Evolutionary conservation across 2,888 invertebrate genomes (phyloP).

Genomic region (Hyles lineata): DNA sequence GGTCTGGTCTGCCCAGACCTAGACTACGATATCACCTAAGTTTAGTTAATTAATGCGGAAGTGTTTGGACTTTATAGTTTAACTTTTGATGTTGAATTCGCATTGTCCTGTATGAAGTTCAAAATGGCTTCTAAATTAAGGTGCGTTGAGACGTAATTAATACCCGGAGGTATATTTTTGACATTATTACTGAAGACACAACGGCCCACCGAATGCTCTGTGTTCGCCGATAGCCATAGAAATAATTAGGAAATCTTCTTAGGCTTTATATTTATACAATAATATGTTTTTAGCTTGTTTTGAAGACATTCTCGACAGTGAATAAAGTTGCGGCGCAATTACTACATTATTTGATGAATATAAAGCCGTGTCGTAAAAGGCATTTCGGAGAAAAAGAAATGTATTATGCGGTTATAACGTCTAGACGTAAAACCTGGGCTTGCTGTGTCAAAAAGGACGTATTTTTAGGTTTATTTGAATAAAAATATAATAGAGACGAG

Average conservation of each 20-base stretch:
- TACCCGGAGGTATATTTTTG: too few relatives aligned
- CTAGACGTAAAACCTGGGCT: not conserved
- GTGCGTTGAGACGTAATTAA: too few relatives aligned
- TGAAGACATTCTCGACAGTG: not conserved
- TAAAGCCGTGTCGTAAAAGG: not conserved
- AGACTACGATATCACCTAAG: not conserved
- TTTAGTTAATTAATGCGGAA: not conserved
- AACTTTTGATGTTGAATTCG: not conserved
- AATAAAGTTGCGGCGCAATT: not conserved
- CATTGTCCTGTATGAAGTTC: too few relatives aligned
- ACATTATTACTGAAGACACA: too few relatives aligned
- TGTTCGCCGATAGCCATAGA: too few relatives aligned
- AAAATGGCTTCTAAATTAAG: too few relatives aligned
- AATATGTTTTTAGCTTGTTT: not conserved
- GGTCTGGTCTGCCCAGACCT: not conserved
- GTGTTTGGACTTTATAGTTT: not conserved
- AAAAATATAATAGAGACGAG: not conserved
- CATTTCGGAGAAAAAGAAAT: not conserved
- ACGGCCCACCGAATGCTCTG: too few relatives aligned
- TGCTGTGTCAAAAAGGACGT: not conserved
- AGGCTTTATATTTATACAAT: too few relatives aligned
- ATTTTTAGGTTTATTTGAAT: slow-evolving; percentile 3
- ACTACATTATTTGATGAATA: not conserved
- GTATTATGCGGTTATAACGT: not conserved
- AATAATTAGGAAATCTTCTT: too few relatives aligned